Conservation (phyloP, 2,888 invertebrate species). For the Leucophora obtusa region DNA sequence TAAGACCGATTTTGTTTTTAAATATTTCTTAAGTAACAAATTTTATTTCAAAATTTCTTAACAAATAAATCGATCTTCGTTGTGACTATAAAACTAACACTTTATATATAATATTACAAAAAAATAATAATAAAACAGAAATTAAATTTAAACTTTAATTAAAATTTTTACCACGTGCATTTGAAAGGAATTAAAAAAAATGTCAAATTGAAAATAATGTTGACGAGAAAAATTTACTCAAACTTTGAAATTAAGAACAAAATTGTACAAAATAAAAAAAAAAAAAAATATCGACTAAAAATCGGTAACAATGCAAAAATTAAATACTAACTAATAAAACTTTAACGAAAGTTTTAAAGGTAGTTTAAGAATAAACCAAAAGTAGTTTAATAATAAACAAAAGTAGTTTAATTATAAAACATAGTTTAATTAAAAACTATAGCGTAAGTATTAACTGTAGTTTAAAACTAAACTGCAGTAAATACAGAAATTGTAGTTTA, state of each 20-base stretch:
- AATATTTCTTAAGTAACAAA: no score
- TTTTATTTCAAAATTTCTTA: no score
- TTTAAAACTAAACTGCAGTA: not conserved
- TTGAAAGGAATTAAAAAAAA: conserved; percentile 27
- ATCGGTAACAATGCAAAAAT: not conserved
- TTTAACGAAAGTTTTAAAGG: not conserved
- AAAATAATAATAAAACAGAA: conserved; percentile 11
- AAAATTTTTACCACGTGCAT: conserved; percentile 42
- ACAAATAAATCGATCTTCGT: no score
- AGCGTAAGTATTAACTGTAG: not conserved
- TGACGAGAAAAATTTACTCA: conserved; percentile 42
- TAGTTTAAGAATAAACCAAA: not conserved
- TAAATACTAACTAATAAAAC: not conserved
- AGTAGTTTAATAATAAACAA: not conserved
- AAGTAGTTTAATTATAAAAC: not conserved
- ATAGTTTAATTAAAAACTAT: not conserved
- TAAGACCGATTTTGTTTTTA: no score
- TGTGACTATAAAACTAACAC: no score
- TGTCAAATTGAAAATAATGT: conserved; percentile 25
- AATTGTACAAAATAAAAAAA: no score
- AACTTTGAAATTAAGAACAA: not conserved
- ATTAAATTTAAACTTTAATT: not conserved
- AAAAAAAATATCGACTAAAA: not conserved
- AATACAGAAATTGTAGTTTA: not conserved
- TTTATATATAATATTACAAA: conserved; percentile 7